Evolutionary conservation across 2,888 invertebrate genomes (phyloP), one percentile per base, ranked within the genome.

Genomic region (Pyrocoelia pectoralis): DNA sequence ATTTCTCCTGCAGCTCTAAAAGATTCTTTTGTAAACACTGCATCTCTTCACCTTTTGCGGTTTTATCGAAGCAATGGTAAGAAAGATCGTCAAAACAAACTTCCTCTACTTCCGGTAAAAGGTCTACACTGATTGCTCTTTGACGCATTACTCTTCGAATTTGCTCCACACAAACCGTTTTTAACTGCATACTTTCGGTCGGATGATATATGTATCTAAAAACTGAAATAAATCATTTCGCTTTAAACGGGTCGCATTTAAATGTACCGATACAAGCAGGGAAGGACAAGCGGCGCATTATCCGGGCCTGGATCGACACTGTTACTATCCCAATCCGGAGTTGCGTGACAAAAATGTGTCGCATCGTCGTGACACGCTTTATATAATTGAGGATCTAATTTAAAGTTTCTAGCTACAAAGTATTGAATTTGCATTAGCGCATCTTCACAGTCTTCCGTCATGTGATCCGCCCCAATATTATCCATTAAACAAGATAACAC

Each of bases 401-500:
- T 95, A 79, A 95, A 99, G 82, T 98, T 95, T 73, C 99, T 87
- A 0, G 96, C 93, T 66, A 98, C 89, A 81, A 99, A 99, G 81
- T 97, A 99, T 78, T 99, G 97, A 74, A 99, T 95, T 81, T 98
- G 95, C 62, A 98, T 84, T 43, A 99, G 84, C 6, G 95, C 92
- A 67, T 91, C 88, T 83, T 97, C 95, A 84, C 99, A 99, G 12
- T 92, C 90, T 61, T 88, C 87, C 0, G 88, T 90, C 97, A 98
- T 98, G 41, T 88, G 84, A 58, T 87, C 88, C 1, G 92, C 90
- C 38, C 92, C 94, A 51, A 98, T 84, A 77, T 95, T 92, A 73
- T 95, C 94, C 93, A 98, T 94, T 28, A 99, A 85, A 77, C 98
- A 99, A 14, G 92, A 91, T 86, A 99, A 92, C 0, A 98, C 91